Evolutionary conservation across 2,888 invertebrate species (phyloP).

Genomic region (Notodromas monacha): DNA sequence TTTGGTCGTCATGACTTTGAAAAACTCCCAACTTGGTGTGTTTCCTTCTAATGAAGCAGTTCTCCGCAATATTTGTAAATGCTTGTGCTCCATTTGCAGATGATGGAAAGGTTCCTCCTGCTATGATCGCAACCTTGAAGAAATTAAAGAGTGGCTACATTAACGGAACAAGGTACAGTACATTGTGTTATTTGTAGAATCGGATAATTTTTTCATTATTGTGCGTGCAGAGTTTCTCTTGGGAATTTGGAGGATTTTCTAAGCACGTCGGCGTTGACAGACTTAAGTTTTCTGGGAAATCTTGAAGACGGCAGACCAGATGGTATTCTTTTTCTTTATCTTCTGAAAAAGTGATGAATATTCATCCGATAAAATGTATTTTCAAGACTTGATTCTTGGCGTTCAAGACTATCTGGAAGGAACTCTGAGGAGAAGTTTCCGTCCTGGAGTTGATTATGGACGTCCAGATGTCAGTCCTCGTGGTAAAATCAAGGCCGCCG

Average conservation of each 20-base stretch:
- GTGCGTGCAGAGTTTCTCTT: slow-evolving; percentile 36
- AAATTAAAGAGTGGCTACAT: slow-evolving; percentile 94
- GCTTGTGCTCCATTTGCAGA: slow-evolving; percentile 21
- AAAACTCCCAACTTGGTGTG: background rate
- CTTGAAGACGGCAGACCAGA: slow-evolving; percentile 65
- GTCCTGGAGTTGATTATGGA: too few relatives aligned
- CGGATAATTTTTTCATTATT: background rate
- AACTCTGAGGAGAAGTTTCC: too few relatives aligned
- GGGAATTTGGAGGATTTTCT: slow-evolving; percentile 81
- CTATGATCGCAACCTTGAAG: slow-evolving; percentile 88
- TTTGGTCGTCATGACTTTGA: slow-evolving; percentile 53
- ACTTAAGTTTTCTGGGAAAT: slow-evolving; percentile 72
- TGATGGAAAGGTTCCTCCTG: slow-evolving; percentile 59
- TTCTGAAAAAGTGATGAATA: background rate
- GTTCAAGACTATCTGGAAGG: background rate
- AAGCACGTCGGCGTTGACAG: slow-evolving; percentile 86
- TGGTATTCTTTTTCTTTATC: slow-evolving; percentile 21
- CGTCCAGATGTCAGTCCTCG: too few relatives aligned
- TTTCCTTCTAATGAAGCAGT: background rate
- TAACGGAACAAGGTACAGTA: slow-evolving; percentile 44
- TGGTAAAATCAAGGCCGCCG: too few relatives aligned
- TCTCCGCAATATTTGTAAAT: background rate
- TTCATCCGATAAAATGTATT: too few relatives aligned
- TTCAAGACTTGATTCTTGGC: background rate
- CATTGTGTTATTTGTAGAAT: background rate